Percentiles rank a stretch among this genome's conserved stretches.
Evolutionary conservation across 2,888 invertebrate species (phyloP).

Genomic region (Hartigia nigra): DNA sequence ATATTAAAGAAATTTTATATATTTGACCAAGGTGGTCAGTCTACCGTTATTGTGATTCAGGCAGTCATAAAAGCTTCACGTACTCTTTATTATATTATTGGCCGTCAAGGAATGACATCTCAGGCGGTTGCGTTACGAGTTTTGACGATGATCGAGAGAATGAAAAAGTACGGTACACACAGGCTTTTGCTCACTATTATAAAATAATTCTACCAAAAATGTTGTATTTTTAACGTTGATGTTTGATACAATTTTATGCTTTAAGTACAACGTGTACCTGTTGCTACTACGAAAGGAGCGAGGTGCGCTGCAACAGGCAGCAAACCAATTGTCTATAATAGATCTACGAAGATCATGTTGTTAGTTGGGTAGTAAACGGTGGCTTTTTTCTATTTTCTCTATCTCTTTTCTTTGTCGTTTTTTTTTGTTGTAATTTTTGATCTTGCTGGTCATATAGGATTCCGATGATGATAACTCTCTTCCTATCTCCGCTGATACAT

Average conservation of each 20-base stretch:
- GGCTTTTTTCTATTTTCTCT: slow-evolving; percentile 13
- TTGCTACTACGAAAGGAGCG: slow-evolving; percentile 16
- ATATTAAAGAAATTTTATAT: background rate
- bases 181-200: slow-evolving; percentile 2
- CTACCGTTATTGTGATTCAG: background rate
- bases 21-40: background rate
- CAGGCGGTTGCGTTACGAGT: background rate
- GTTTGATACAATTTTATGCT: slow-evolving; percentile 15
- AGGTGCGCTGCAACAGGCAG: slow-evolving; percentile 8
- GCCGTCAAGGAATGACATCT: background rate
- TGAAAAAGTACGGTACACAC: background rate
- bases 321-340: slow-evolving; percentile 12
- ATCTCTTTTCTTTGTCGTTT: slow-evolving; percentile 7
- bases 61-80: background rate
- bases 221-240: slow-evolving; percentile 11
- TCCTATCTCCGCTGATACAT: background rate
- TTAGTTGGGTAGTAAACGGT: slow-evolving; percentile 15
- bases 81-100: background rate
- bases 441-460: background rate
- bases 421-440: slow-evolving; percentile 2
- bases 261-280: slow-evolving; percentile 22
- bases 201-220: background rate
- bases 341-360: slow-evolving; percentile 13
- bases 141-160: background rate
- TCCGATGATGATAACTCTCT: background rate